phyloP scores from a whole-genome alignment of 2,888 invertebrate genomes.

The Mantis religiosa region DNA sequence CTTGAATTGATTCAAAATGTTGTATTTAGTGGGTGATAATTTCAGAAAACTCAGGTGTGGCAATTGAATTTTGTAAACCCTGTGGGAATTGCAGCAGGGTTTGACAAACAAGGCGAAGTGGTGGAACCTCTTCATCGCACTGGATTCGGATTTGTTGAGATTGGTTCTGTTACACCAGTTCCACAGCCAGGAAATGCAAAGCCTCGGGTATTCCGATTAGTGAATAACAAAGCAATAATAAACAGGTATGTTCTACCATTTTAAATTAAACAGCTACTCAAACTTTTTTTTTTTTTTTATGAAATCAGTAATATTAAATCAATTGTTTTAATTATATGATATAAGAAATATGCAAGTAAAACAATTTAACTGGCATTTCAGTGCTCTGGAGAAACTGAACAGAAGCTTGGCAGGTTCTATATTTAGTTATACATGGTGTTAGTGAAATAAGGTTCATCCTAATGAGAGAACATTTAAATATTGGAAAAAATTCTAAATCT shows the following conservation, averaged over 20 bases:
- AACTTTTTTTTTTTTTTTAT: too few relatives aligned
- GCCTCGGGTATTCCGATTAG: constrained; percentile 87
- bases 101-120: constrained; percentile 96
- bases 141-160: constrained; percentile 94
- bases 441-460: too few relatives aligned
- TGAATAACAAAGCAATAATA: constrained; percentile 82
- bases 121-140: constrained; percentile 72
- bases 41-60: constrained; percentile 67
- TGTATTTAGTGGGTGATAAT: constrained; percentile 28
- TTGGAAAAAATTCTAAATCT: too few relatives aligned
- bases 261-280: neutral
- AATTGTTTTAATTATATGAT: too few relatives aligned
- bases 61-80: constrained; percentile 77
- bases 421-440: too few relatives aligned
- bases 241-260: constrained; percentile 61
- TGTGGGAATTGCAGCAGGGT: constrained; percentile 96
- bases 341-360: too few relatives aligned
- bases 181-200: constrained; percentile 91
- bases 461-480: too few relatives aligned
- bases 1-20: neutral
- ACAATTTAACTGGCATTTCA: too few relatives aligned
- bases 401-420: too few relatives aligned
- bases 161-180: constrained; percentile 91
- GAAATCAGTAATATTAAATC: too few relatives aligned
- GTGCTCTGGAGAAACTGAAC: too few relatives aligned